A percentile compares a stretch with the other conserved stretches of the same genome.
Conservation (phyloP, 2,113 vertebrate genomes). For the Hirundichthys speculiger region DNA sequence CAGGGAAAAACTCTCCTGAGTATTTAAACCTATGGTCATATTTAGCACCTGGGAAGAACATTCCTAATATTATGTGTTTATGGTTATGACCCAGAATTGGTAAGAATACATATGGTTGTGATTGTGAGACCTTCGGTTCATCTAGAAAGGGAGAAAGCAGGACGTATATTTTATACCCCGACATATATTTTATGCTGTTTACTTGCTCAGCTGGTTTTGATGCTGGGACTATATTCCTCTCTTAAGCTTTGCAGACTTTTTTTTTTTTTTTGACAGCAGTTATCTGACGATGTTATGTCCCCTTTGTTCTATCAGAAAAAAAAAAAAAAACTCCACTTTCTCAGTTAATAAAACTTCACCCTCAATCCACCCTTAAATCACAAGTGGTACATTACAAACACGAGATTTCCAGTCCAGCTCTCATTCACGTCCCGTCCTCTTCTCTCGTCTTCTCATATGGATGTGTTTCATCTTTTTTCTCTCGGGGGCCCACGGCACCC, state of each 20-base stretch:
- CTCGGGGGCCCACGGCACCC: conserved; percentile 53
- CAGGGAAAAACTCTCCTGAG: conserved; percentile 15
- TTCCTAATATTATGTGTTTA: conserved; percentile 76
- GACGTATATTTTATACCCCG: conserved; percentile 47
- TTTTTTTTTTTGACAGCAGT: conserved; percentile 82
- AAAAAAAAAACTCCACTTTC: conserved; percentile 30
- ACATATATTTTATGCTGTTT: conserved; percentile 70
- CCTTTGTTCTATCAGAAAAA: conserved; percentile 35
- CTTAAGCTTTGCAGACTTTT: conserved; percentile 75
- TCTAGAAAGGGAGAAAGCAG: conserved; percentile 28
- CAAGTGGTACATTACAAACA: conserved; percentile 40
- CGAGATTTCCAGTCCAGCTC: conserved; percentile 32
- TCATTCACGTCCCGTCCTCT: conserved; percentile 26
- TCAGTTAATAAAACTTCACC: conserved; percentile 37
- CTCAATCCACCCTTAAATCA: conserved; percentile 28
- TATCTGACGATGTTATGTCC: conserved; percentile 49
- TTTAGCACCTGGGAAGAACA: conserved; percentile 73
- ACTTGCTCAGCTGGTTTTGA: conserved; percentile 80
- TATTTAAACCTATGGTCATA: conserved; percentile 45
- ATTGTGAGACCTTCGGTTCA: conserved; percentile 61
- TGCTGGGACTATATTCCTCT: conserved; percentile 66
- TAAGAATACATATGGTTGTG: conserved; percentile 71
- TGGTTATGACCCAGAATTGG: conserved; percentile 68
- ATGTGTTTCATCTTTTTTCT: conserved; percentile 64
- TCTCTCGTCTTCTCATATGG: conserved; percentile 41